phyloP scores from a whole-genome alignment of 2,113 vertebrate species.

The Alouatta palliata region DNA sequence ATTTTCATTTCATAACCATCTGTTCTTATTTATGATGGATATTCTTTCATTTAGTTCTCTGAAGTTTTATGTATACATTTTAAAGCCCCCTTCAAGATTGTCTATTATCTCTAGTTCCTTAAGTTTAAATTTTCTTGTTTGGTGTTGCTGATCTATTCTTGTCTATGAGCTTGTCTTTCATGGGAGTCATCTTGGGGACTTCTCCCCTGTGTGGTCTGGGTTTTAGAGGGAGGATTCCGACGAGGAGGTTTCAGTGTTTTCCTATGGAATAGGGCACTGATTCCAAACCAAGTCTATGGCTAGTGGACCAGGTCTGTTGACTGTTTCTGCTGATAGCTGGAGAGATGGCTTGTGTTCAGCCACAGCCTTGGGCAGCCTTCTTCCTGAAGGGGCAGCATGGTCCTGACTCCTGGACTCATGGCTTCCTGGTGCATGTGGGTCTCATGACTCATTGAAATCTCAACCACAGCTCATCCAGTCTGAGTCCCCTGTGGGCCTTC shows the following conservation, averaged over 20 bases:
- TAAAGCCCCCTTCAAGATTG: background rate
- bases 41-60: constrained; percentile 20
- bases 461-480: background rate
- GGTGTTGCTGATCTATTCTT: background rate
- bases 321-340: background rate
- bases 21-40: background rate
- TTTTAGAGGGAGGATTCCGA: background rate
- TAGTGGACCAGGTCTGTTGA: background rate
- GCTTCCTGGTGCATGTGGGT: background rate
- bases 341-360: background rate
- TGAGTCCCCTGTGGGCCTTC: background rate
- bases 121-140: background rate
- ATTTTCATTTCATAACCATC: background rate
- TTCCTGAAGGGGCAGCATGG: background rate
- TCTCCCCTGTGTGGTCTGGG: background rate
- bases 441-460: background rate
- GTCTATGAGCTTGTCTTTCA: background rate
- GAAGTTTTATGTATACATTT: background rate
- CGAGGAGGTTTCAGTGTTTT: background rate
- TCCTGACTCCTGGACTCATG: background rate
- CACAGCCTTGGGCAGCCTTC: background rate
- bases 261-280: background rate
- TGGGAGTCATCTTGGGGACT: background rate
- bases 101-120: background rate
- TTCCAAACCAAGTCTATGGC: background rate